Base-by-base conservation (phyloP, 2,113 vertebrate species). In the Chloropsis cyanopogon region DNA sequence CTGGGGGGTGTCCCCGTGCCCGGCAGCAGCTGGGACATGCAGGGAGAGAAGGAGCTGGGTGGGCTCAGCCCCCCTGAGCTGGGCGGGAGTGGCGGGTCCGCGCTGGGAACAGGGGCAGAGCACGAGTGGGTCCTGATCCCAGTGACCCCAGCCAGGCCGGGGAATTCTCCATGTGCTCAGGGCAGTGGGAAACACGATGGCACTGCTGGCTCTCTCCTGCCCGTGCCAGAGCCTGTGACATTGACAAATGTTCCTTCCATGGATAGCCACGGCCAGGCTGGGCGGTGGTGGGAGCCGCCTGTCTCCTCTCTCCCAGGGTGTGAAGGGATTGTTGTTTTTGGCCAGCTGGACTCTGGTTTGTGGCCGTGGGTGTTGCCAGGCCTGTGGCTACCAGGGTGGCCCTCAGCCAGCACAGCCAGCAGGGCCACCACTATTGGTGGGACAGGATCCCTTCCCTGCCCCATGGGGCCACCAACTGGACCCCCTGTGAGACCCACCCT, bases 31-130 rank as follows among this genome's bases (percentile, higher is more conserved):
- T 31, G 79, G 65, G 66, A 64, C 13, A 0, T 0, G 31, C 59
- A 7, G 39, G 31, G 29, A 25, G 15, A 0, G 2, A 46, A 39
- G 78, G 66, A 44, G 5, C 35, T 0, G 3, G 23, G 63, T 4
- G 53, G 61, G 37, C 56, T 65, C 2, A 2, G 14, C 12, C 1
- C 39, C 39, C n/a, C 66, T 0, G 16, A 7, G 53, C 86, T 21
- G 44, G 6, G 39, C 2, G 16, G 81, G 37, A 7, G 35, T 0
- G 3, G 46, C 9, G 1, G 37, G 5, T 56, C 82, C 1, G 0
- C 4, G 39, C 80, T 78, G 50, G 54, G 77, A 12, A 20, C 47
- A 3, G 41, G 39, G 81, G 8, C 76, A 86, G 52, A 61, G n/a
- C 20, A 39, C 0, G 0, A 11, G 17, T 1, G 25, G 12, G 22